These are phyloP conservation scores for Branchipolynoe longqiensis DNA, from an alignment of 2,888 invertebrate genomes.

Conservation along the genomic window DNA sequence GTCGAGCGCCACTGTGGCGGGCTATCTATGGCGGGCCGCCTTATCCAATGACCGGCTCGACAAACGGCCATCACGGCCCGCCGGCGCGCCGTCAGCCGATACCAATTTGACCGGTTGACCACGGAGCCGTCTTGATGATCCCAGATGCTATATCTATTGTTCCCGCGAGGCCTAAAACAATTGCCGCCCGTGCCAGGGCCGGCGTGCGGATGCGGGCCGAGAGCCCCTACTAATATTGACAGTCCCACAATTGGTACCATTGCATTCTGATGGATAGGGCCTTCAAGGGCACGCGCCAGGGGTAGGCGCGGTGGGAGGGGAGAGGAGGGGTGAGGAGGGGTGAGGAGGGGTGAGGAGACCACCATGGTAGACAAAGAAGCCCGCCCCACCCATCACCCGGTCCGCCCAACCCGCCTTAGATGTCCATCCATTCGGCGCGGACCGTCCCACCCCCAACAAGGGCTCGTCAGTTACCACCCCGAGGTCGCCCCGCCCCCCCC, in stretches of 20 bases:
- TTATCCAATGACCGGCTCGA: constrained; percentile 52
- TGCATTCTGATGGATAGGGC: constrained; percentile 57
- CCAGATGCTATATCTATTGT: constrained; percentile 57
- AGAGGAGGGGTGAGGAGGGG: neutral
- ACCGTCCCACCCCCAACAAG: neutral
- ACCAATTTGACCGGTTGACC: constrained; percentile 52
- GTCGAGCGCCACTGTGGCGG: constrained; percentile 23
- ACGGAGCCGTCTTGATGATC: constrained; percentile 55
- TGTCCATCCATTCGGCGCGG: neutral
- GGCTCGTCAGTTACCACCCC: constrained; percentile 10
- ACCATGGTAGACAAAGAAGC: constrained; percentile 33
- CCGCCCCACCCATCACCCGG: neutral
- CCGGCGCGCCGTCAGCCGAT: constrained; percentile 45
- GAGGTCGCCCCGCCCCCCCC: neutral
- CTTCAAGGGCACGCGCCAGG: constrained; percentile 36
- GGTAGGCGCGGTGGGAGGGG: neutral
- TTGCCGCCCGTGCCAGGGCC: constrained; percentile 45
- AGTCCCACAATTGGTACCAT: constrained; percentile 53
- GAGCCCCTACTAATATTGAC: constrained; percentile 50
- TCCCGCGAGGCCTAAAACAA: constrained; percentile 52
- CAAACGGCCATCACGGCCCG: constrained; percentile 43
- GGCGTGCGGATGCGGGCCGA: constrained; percentile 32
- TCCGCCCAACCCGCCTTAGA: neutral
- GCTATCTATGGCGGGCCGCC: constrained; percentile 46
- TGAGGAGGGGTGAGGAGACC: neutral